Evolutionary conservation across 2,797 vertebrate species (phyloP).

Genomic region (Rallus crepitans): DNA sequence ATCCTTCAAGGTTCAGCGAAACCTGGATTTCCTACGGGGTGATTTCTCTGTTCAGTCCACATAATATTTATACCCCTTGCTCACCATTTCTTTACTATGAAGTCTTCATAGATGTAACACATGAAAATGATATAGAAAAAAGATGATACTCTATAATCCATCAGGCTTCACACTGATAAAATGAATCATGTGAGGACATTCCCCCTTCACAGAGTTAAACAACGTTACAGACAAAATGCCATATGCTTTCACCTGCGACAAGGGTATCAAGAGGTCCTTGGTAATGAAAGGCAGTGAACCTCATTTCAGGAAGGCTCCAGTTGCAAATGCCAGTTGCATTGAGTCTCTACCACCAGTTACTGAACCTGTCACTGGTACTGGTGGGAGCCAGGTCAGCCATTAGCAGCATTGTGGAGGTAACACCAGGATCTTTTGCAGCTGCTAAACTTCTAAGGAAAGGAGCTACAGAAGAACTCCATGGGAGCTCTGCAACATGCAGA

Average conservation of each 20-base stretch:
- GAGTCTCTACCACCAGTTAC: background rate
- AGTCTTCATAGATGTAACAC: background rate
- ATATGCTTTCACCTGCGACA: background rate
- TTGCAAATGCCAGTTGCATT: background rate
- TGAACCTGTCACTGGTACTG: background rate
- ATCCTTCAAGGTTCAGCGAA: background rate
- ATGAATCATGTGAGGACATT: background rate
- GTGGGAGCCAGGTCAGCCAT: background rate
- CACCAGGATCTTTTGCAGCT: background rate
- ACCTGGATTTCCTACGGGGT: background rate
- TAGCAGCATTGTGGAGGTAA: background rate
- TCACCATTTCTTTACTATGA: conserved; percentile 2
- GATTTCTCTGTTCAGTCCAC: background rate
- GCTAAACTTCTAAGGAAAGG: background rate
- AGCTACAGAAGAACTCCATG: conserved; percentile 11
- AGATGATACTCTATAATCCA: background rate
- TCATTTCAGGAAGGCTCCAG: background rate
- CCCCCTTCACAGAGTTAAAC: background rate
- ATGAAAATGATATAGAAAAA: background rate
- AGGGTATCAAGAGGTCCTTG: background rate
- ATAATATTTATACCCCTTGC: background rate
- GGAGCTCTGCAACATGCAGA: background rate
- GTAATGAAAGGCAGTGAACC: background rate
- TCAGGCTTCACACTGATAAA: background rate
- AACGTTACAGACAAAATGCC: too few species aligned